Percentiles rank a stretch among this genome's conserved stretches.
Conservation (phyloP, 2,113 vertebrate species). For the Climacteris rufus region DNA sequence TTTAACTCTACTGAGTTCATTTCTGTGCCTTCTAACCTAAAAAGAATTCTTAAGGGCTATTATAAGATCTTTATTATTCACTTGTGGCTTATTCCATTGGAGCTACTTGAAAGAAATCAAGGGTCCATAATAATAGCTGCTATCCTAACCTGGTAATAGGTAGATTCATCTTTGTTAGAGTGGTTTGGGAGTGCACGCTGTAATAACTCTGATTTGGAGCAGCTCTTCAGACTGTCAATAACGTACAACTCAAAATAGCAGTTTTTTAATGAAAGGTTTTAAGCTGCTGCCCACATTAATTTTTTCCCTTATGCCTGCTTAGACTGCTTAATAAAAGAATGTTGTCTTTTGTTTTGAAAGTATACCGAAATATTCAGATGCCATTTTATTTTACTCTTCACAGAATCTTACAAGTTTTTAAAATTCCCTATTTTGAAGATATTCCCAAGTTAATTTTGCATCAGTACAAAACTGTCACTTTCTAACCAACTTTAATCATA, state of each 20-base stretch:
- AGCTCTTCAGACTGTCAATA: conserved; percentile 73
- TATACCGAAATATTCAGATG: background rate
- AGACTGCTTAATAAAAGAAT: conserved; percentile 1
- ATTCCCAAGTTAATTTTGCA: background rate
- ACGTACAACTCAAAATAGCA: conserved; percentile 64
- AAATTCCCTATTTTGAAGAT: background rate
- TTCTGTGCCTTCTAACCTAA: conserved; percentile 72
- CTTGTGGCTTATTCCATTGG: conserved; percentile 77
- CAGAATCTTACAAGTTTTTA: background rate
- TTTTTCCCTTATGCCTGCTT: background rate
- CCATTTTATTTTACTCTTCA: background rate
- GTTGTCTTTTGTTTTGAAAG: background rate
- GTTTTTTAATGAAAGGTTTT: conserved; percentile 61
- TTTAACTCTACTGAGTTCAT: conserved; percentile 76
- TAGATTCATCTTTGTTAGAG: conserved; percentile 73
- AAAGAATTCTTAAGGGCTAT: conserved; percentile 78
- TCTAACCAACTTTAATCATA: background rate
- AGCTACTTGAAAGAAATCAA: conserved; percentile 76
- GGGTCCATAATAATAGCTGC: conserved; percentile 73
- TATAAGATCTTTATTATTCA: conserved; percentile 84
- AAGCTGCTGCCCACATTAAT: background rate
- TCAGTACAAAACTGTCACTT: background rate
- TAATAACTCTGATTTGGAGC: conserved; percentile 71
- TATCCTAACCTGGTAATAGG: conserved; percentile 73
- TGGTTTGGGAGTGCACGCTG: conserved; percentile 59